These are phyloP conservation scores for Nerophis ophidion DNA, from an alignment of 2,113 vertebrate species.

Conservation along the genomic window DNA sequence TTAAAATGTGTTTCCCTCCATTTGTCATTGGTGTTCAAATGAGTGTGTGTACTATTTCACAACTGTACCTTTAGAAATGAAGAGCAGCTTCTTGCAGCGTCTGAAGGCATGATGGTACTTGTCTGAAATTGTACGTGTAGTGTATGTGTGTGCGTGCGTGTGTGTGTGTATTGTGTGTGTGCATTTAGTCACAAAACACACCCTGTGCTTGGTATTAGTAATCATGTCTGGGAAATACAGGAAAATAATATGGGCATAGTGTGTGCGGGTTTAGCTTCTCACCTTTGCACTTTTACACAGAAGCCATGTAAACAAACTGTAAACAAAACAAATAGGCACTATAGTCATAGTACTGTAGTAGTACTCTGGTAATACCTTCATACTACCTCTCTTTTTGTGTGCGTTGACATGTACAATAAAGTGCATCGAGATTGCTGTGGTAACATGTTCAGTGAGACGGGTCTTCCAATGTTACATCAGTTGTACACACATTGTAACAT, in stretches of 20 bases:
- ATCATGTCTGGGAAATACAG: constrained; percentile 36
- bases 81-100: neutral
- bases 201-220: constrained; percentile 55
- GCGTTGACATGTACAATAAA: no score
- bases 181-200: constrained; percentile 55
- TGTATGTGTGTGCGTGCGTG: constrained; percentile 6
- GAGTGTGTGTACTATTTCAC: no score
- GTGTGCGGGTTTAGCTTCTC: neutral
- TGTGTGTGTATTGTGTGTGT: neutral
- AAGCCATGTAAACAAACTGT: neutral
- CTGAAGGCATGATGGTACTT: constrained; percentile 22
- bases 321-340: no score
- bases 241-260: constrained; percentile 29
- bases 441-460: no score
- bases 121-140: constrained; percentile 10
- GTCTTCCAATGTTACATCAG: no score
- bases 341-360: no score
- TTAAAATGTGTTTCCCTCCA: no score
- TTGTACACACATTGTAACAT: no score
- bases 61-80: constrained; percentile 10
- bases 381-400: no score
- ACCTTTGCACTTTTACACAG: neutral
- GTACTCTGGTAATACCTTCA: no score
- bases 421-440: no score
- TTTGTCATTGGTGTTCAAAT: no score